phyloP scores from a whole-genome alignment of 1,140 invertebrate genomes.

The Drosophila pruinosa region DNA sequence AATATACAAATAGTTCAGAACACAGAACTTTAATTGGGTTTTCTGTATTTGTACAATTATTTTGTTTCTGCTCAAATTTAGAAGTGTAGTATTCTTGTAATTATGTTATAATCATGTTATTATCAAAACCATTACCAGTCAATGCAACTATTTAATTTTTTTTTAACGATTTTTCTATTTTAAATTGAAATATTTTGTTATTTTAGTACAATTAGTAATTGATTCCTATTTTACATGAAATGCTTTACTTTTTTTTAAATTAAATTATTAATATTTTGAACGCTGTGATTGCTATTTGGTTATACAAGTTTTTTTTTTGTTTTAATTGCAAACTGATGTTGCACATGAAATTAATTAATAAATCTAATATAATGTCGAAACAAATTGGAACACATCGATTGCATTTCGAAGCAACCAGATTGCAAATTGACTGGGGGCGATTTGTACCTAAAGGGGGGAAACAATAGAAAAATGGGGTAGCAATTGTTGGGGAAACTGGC shows the following conservation, averaged over 20 bases:
- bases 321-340: not conserved
- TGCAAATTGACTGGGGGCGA: conserved; percentile 36
- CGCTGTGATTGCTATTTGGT: not conserved
- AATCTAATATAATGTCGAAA: conserved; percentile 61
- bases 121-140: too few species aligned
- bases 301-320: not conserved
- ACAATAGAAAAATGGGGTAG: conserved; percentile 16
- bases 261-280: not conserved
- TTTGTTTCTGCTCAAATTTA: too few species aligned
- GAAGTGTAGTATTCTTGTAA: too few species aligned
- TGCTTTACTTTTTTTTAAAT: not conserved
- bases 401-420: conserved; percentile 51
- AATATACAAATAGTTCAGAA: too few species aligned
- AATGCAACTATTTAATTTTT: too few species aligned
- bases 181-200: too few species aligned
- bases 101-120: too few species aligned
- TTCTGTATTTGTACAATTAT: too few species aligned
- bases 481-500: conserved; percentile 21
- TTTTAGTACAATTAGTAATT: too few species aligned
- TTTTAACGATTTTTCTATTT: too few species aligned
- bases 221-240: too few species aligned
- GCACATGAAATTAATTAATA: conserved; percentile 70
- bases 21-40: too few species aligned
- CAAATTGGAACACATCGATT: conserved; percentile 67
- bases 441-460: conserved; percentile 1